Evolutionary conservation across 37 sponge, comb jelly and placozoan species (phyloP), one percentile per base, ranked within the genome.

Genomic region (Diacarnus erythraeanus): DNA sequence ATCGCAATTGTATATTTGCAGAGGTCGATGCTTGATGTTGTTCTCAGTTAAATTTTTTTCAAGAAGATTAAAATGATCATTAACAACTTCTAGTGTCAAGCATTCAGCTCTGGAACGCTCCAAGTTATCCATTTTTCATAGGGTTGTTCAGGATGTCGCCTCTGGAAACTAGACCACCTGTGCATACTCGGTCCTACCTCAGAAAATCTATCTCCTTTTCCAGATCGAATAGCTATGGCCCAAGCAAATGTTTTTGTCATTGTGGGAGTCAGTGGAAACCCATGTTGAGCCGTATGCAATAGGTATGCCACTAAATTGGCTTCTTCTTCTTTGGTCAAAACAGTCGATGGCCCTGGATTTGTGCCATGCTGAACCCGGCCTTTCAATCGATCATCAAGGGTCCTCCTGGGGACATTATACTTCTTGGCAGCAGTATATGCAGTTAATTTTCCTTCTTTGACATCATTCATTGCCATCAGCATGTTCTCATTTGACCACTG

Each of bases 61-160:
- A 73, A 27, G 9, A 47, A 18, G 25, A n/a, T 73, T 30, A 26
- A 73, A 73, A 43, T 73, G 47, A 17, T 27, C 26, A 8, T 23
- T 27, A 3, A 73, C 74, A 10, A 73, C 74, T 47, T 73, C 56
- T 4, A 27, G 54, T 20, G 25, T 43, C 56, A 73, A 8, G 12
- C 27, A 35, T 25, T 73, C 57, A 3, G 74, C 56, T 21, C 74
- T 17, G 23, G 31, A 27, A 9, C 57, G 56, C 8, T 73, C 74
- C 12, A 73, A 27, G 15, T 73, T 73, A 31, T 73, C 74, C 33
- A 8, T 47, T 27, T 42, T 73, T 25, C 74, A 26, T 9, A 73
- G 74, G 10, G 56, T 73, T 15, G 57, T n/a, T 73, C 74, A 17
- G 74, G 56, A 73, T 73, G 56, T 43, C 74, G 5, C 56, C 20